These are phyloP conservation scores for Trichechus manatus DNA, from an alignment of 2,113 vertebrate species.

Conservation along the genomic window DNA sequence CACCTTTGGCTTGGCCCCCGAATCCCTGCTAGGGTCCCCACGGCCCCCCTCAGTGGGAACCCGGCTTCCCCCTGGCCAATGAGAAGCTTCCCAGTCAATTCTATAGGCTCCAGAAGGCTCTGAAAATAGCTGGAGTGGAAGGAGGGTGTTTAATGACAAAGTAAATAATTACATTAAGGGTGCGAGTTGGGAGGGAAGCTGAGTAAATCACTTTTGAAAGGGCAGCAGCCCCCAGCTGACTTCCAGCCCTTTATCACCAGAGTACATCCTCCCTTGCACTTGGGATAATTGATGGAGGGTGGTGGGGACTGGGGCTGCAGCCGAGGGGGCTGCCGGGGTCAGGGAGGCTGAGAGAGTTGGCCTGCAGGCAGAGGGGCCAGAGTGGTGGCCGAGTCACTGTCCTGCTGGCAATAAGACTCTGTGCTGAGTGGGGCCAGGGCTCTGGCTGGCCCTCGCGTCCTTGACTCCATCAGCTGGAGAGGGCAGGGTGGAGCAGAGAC, in stretches of 20 bases:
- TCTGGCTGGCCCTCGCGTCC: not conserved
- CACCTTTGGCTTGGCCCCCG: not conserved
- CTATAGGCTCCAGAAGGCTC: constrained; percentile 73
- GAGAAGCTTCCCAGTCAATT: constrained; percentile 20
- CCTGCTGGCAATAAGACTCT: not conserved
- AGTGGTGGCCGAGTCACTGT: not conserved
- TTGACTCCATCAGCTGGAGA: no score
- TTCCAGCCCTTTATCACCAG: constrained; percentile 88
- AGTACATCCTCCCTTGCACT: constrained; percentile 84
- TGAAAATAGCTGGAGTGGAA: constrained; percentile 81
- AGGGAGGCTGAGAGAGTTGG: constrained; percentile 90
- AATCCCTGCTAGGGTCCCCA: not conserved
- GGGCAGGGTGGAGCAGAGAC: not conserved
- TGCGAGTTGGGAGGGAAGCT: constrained; percentile 74
- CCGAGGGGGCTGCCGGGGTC: constrained; percentile 87
- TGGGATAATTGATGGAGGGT: constrained; percentile 89
- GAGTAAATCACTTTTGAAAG: constrained; percentile 89
- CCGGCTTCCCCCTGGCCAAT: not conserved
- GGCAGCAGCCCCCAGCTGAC: constrained; percentile 85
- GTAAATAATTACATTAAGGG: constrained; percentile 87
- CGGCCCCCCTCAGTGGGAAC: not conserved
- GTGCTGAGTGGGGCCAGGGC: not conserved
- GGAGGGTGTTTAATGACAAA: constrained; percentile 83
- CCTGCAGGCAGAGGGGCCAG: not conserved
- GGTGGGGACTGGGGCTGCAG: constrained; percentile 72